Base-by-base conservation (phyloP, 2,797 vertebrate species). In the Psittacula echo region DNA sequence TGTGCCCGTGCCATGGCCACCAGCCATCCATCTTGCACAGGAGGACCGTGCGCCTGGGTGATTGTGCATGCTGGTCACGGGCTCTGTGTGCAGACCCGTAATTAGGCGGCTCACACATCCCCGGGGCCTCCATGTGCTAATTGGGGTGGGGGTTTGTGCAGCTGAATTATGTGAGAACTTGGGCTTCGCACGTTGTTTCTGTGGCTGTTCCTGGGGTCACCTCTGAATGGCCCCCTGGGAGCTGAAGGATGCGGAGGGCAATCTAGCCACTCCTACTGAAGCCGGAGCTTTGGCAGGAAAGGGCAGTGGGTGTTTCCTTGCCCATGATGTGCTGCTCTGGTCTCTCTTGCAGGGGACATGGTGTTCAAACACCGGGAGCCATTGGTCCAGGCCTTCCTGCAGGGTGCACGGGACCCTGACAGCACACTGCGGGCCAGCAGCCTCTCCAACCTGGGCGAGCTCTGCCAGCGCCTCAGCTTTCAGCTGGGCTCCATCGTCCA, bases 361-460 rank as follows among this genome's bases (percentile, higher is more conserved):
- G 98, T 98, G 15, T 98, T 98, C 30, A 98, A 98, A 91, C 98
- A 99, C 12, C 98, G 98, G 82, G 98, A 98, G 30, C 97, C 97
- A 10, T 97, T 99, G 96, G 87, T 99, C 30, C 97, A 96, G 4
- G 98, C 97, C n/a, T 99, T 99, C 94, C 97, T 99, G 93, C 98
- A 92, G 45, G 99, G 98, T 5, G 97, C 97, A 2, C 98, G 97
- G 79, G 99, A 99, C 39, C 81, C 97, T 0, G 99, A 99, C 75
- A 58, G 96, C 18, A 84, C 95, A 1, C 96, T 99, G 44, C 93
- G 99, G 30, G 98, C 99, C 95, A 99, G 99, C 98, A 99, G 99
- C 94, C 98, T 99, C 85, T 99, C 99, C 87, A 99, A 99, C 96
- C 98, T 99, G 90, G 99, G 99, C 2, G 99, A 99, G 94, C 98